Evolutionary conservation across 2,113 vertebrate genomes (phyloP).

Genomic region (Sylvilagus bachmani): DNA sequence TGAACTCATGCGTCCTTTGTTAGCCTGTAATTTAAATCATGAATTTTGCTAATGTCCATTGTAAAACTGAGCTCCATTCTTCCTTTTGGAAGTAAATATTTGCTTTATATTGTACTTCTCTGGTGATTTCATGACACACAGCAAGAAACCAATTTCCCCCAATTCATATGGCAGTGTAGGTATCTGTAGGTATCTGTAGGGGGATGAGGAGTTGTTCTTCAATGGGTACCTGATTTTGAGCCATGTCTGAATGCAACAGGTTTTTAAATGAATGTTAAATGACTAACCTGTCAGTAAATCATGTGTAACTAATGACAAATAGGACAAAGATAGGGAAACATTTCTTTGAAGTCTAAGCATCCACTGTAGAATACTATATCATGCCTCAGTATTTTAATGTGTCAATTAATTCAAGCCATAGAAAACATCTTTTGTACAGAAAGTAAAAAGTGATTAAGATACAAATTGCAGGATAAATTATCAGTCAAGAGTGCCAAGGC

Average conservation of each 20-base stretch:
- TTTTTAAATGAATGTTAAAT: conserved; percentile 52
- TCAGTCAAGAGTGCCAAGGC: neutral
- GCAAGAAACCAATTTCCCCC: conserved; percentile 70
- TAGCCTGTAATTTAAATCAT: conserved; percentile 80
- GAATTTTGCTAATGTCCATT: conserved; percentile 67
- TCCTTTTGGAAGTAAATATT: conserved; percentile 65
- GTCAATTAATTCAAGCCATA: neutral
- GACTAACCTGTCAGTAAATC: neutral
- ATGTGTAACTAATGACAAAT: conserved; percentile 45
- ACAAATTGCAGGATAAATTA: neutral
- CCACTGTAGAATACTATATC: neutral
- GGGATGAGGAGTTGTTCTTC: neutral
- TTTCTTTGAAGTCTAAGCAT: conserved; percentile 40
- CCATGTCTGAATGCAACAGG: neutral
- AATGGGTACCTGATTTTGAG: conserved; percentile 37
- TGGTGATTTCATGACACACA: conserved; percentile 58
- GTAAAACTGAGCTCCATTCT: conserved; percentile 70
- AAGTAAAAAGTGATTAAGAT: neutral
- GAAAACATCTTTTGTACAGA: neutral
- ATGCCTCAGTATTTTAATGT: conserved; percentile 38
- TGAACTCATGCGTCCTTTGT: conserved; percentile 76
- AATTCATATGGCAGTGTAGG: neutral
- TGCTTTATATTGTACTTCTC: conserved; percentile 75
- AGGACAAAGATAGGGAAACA: conserved; percentile 62
- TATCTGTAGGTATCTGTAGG: neutral